These are phyloP conservation scores for Lycia hirtaria DNA, from an alignment of 2,888 invertebrate genomes.

Conservation along the genomic window DNA sequence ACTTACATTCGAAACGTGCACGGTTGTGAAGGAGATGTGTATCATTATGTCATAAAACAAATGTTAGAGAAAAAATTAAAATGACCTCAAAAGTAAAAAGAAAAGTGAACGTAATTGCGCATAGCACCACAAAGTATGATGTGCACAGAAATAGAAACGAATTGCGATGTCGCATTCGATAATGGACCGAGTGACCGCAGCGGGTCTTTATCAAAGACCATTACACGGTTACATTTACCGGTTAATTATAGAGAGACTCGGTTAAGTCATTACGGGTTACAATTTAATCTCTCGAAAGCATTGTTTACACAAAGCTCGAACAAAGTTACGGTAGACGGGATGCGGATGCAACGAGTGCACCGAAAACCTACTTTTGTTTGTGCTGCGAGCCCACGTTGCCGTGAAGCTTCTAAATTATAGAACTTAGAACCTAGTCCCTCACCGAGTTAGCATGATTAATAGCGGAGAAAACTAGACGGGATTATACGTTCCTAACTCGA, in stretches of 20 bases:
- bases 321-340: conserved; percentile 59
- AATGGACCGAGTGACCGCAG: conserved; percentile 64
- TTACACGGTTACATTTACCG: conserved; percentile 41
- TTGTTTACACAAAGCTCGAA: conserved; percentile 51
- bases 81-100: conserved; percentile 55
- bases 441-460: conserved; percentile 80
- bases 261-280: conserved; percentile 35
- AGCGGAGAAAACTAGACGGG: conserved; percentile 72
- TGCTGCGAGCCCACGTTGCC: conserved; percentile 59
- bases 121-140: conserved; percentile 64
- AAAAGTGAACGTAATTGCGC: conserved; percentile 67
- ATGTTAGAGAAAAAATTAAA: conserved; percentile 52
- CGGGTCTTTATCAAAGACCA: conserved; percentile 43
- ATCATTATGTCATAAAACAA: conserved; percentile 63
- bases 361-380: conserved; percentile 78
- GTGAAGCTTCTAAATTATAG: conserved; percentile 78
- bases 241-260: conserved; percentile 35
- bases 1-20: conserved; percentile 5
- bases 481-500: conserved; percentile 69
- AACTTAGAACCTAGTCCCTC: conserved; percentile 71
- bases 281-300: conserved; percentile 34
- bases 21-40: conserved; percentile 42
- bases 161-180: conserved; percentile 70
- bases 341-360: conserved; percentile 67
- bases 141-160: conserved; percentile 71